These are phyloP conservation scores for Pseudochaenichthys georgianus DNA, from an alignment of 2,797 vertebrate genomes.

Conservation along the genomic window DNA sequence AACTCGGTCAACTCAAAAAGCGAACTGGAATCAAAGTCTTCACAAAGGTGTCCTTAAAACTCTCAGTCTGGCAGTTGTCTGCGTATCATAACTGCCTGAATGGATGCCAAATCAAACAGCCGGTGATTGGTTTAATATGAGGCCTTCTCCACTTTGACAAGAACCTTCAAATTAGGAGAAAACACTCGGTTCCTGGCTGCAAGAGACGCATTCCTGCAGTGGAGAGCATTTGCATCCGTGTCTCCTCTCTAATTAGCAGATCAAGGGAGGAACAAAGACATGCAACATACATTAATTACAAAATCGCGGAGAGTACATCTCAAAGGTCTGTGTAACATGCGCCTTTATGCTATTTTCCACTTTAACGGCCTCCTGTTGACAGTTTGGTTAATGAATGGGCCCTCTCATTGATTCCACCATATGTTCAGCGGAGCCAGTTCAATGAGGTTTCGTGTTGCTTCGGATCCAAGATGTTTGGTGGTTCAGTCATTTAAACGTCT, in stretches of 20 bases:
- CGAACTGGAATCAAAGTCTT: slow-evolving; percentile 52
- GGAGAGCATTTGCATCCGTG: slow-evolving; percentile 65
- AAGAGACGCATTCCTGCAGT: slow-evolving; percentile 53
- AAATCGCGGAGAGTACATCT: slow-evolving; percentile 51
- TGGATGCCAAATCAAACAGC: slow-evolving; percentile 71
- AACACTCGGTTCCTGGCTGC: slow-evolving; percentile 65
- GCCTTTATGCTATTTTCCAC: slow-evolving; percentile 47
- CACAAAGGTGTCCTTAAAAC: slow-evolving; percentile 50
- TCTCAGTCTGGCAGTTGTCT: slow-evolving; percentile 39
- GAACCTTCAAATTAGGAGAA: slow-evolving; percentile 77
- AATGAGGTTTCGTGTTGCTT: slow-evolving; percentile 44
- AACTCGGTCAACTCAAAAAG: slow-evolving; percentile 35
- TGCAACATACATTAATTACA: slow-evolving; percentile 56
- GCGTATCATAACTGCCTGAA: slow-evolving; percentile 59
- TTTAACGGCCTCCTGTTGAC: slow-evolving; percentile 60
- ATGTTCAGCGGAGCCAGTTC: slow-evolving; percentile 55
- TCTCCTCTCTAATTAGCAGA: slow-evolving; percentile 78
- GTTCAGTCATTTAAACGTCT: slow-evolving; percentile 35
- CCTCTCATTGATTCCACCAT: slow-evolving; percentile 69
- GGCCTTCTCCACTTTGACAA: slow-evolving; percentile 56
- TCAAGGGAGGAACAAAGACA: slow-evolving; percentile 58
- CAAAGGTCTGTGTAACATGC: slow-evolving; percentile 43
- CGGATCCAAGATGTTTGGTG: slow-evolving; percentile 39
- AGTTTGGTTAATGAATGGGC: slow-evolving; percentile 68
- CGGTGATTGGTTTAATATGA: slow-evolving; percentile 73